phyloP scores from a whole-genome alignment of 2,797 vertebrate species.

The Pantherophis vulpinus region DNA sequence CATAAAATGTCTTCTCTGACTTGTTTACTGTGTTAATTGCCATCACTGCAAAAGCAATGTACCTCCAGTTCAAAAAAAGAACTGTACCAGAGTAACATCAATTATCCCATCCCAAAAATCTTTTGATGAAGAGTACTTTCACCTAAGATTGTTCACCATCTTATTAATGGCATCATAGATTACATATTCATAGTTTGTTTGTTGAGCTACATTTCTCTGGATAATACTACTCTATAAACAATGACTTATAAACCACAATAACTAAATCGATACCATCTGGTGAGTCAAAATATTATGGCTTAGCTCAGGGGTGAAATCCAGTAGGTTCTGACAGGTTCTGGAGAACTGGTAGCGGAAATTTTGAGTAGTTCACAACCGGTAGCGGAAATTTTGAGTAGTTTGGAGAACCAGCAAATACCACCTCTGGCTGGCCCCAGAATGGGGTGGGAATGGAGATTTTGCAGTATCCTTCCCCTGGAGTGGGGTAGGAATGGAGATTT shows the following conservation, averaged over 20 bases:
- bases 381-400: too few species aligned
- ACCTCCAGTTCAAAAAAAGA: neutral
- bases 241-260: neutral
- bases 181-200: neutral
- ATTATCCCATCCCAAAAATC: neutral
- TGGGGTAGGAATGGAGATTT: too few species aligned
- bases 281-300: neutral
- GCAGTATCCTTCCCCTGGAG: too few species aligned
- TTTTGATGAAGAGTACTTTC: neutral
- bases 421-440: too few species aligned
- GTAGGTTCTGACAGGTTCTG: too few species aligned
- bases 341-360: too few species aligned
- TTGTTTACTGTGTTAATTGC: neutral
- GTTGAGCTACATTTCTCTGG: neutral
- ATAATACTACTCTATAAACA: neutral
- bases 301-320: too few species aligned
- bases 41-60: neutral
- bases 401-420: too few species aligned
- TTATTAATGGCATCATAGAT: neutral
- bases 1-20: neutral
- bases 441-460: too few species aligned
- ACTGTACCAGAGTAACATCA: neutral
- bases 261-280: neutral
- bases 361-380: too few species aligned
- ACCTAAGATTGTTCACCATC: neutral